Evolutionary conservation across 1,140 invertebrate genomes (phyloP).

Genomic region (Zaprionus ghesquierei): DNA sequence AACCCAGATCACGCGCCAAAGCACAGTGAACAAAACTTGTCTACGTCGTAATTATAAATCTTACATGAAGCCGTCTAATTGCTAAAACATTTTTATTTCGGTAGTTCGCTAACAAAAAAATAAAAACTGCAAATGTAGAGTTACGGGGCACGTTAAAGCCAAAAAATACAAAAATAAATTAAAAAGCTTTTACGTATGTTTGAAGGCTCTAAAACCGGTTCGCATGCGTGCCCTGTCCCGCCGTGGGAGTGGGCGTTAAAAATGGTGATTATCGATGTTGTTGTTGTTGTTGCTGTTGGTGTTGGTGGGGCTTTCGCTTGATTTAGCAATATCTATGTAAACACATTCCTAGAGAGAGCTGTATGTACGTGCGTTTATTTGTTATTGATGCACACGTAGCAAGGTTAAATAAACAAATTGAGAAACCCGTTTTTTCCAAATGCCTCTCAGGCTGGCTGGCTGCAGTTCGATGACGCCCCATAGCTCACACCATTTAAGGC

Average conservation of each 20-base stretch:
- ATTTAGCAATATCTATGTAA: constrained; percentile 4
- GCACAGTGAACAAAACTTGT: background rate
- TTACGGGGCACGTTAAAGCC: background rate
- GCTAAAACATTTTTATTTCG: background rate
- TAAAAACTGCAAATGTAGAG: background rate
- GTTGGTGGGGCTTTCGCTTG: constrained; percentile 8
- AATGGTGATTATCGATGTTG: background rate
- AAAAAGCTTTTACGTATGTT: background rate
- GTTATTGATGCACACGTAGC: constrained; percentile 60
- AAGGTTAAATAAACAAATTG: constrained; percentile 48
- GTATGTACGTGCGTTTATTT: constrained; percentile 44
- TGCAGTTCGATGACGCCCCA: constrained; percentile 15
- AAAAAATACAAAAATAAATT: background rate
- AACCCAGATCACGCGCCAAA: background rate
- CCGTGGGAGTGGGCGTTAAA: constrained; percentile 15
- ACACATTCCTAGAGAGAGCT: constrained; percentile 22
- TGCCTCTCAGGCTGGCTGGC: background rate
- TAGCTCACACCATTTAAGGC: background rate
- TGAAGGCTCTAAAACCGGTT: constrained; percentile 28
- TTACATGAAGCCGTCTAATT: background rate
- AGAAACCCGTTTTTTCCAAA: constrained; percentile 53
- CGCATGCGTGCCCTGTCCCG: background rate
- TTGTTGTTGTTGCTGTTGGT: background rate
- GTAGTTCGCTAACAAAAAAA: background rate
- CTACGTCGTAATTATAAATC: constrained; percentile 36